Evolutionary conservation across 2,113 vertebrate species (phyloP), one percentile per base, ranked within the genome.

Genomic region (Mus pahari): DNA sequence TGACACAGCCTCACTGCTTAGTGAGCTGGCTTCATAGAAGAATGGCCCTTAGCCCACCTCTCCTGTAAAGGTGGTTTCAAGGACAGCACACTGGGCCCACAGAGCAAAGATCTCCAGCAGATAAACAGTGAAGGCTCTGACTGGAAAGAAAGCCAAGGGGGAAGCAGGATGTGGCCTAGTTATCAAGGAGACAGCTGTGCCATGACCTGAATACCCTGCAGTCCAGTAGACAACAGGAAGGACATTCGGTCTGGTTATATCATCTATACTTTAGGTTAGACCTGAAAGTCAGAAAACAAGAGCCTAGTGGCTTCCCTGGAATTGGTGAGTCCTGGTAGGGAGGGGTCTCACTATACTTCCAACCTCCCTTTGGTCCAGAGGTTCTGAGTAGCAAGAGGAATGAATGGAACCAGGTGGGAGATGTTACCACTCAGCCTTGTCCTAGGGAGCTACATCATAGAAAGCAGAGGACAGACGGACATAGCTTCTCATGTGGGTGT

Each of bases 171-270:
- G 20, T 17, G 31, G 20, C 64, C 48, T 19, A 22, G 1, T 55
- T 53, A 0, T 13, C 0, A 13, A 5, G 42, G 66, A 12, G n/a
- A 26, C 31, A 14, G 7, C 58, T 16, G 0, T 8, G 0, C 48
- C 1, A 10, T 33, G 6, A 13, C 31, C n/a, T 24, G 1, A 7
- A 26, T 16, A 9, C 1, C 20, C 17, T 16, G 31, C 24, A 45
- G 0, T 53, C 64, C 39, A 42, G 36, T 66, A 26, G 66, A 53
- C 7, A 11, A 9, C 2, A 73, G 75, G 31, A 14, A 82, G 84
- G 64, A 39, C 68, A 2, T 3, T 2, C 0, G 0, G 60, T 39
- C 45, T 11, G 53, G 19, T 75, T 36, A 10, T 12, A 13, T 36
- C 8, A 0, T 62, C 24, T 12, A 1, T 14, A 45, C 53, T 12